Evolutionary conservation across 2,797 vertebrate genomes (phyloP).

Genomic region (Sebastes steindachneri): DNA sequence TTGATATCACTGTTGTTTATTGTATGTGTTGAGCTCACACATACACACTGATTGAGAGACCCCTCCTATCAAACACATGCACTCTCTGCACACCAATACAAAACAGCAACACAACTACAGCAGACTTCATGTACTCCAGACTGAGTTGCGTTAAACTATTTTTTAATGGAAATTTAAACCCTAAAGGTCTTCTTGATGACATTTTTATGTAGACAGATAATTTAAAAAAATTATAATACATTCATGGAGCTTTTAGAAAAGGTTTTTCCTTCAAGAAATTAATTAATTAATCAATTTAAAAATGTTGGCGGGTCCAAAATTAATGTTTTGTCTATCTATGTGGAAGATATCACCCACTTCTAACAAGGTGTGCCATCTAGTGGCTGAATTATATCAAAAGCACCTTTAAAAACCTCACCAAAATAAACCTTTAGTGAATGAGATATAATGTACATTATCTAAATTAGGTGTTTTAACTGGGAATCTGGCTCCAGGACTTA

Average conservation of each 20-base stretch:
- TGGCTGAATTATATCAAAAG: fast-evolving
- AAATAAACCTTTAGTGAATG: background rate
- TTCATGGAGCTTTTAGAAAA: too few relatives aligned
- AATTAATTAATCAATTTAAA: too few relatives aligned
- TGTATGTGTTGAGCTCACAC: slow-evolving; percentile 25
- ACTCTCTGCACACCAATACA: background rate
- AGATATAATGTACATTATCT: background rate
- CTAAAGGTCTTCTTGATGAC: fast-evolving
- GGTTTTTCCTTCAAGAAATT: fast-evolving
- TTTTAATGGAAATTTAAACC: background rate
- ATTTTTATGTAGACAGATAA: too few relatives aligned
- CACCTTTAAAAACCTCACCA: background rate
- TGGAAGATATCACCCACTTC: too few relatives aligned
- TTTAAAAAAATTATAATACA: too few relatives aligned
- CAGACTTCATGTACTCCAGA: background rate
- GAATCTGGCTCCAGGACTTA: background rate
- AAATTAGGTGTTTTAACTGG: background rate
- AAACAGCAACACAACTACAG: slow-evolving; percentile 8
- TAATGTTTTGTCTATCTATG: too few relatives aligned
- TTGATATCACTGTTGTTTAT: slow-evolving; percentile 72
- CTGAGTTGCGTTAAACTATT: background rate
- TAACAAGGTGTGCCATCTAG: too few relatives aligned
- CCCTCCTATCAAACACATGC: slow-evolving; percentile 23
- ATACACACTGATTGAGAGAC: background rate
- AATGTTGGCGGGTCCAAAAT: too few relatives aligned